A percentile compares a stretch with the other conserved stretches of the same genome.
Evolutionary conservation across 2,113 vertebrate genomes (phyloP).

Genomic region (Bubalus kerabau): DNA sequence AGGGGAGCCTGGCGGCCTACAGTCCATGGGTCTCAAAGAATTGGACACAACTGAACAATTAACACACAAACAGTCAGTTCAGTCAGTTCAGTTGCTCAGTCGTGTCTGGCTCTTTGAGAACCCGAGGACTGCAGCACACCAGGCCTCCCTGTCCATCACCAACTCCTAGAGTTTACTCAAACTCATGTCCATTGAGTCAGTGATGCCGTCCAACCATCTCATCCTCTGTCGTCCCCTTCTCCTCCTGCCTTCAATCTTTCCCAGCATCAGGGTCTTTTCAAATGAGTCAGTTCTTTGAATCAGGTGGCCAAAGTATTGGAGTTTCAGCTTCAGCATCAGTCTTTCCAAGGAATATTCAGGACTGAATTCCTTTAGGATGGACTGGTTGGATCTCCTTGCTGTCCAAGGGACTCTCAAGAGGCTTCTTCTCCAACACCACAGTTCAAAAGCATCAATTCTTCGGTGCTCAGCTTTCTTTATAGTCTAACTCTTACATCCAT

Average conservation of each 20-base stretch:
- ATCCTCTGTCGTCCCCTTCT: neutral
- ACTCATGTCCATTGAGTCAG: neutral
- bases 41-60: neutral
- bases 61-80: neutral
- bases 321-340: neutral
- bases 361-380: neutral
- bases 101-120: neutral
- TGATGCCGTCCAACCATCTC: neutral
- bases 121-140: neutral
- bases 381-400: neutral
- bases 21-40: neutral
- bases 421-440: neutral
- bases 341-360: neutral
- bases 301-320: neutral
- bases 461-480: neutral
- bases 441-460: neutral
- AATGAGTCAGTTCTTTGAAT: neutral
- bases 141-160: neutral
- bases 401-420: neutral
- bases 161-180: neutral
- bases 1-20: neutral
- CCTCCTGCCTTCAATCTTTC: neutral
- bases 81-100: neutral
- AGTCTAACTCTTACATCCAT: neutral
- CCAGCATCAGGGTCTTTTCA: neutral